Evolutionary conservation across 1,140 invertebrate genomes (phyloP).

Genomic region (Zelostemma sp.): DNA sequence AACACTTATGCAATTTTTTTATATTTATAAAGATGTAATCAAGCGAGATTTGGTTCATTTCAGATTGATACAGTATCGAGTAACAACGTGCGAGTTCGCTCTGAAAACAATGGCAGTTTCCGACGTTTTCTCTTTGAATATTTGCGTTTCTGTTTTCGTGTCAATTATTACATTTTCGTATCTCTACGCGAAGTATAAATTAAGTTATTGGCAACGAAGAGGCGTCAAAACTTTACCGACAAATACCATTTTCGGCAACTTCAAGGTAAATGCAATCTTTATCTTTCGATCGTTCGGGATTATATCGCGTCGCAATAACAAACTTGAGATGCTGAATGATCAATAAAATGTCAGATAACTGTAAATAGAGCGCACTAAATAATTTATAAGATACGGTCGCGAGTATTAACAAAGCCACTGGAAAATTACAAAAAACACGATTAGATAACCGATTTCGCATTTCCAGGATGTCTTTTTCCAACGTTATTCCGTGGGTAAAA

Average conservation of each 20-base stretch:
- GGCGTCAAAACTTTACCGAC: slow-evolving; percentile 39
- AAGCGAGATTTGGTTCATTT: too few species aligned
- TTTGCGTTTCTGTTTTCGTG: neutral
- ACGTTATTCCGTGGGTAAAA: slow-evolving; percentile 36
- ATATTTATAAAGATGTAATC: too few species aligned
- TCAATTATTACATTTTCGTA: slow-evolving; percentile 13
- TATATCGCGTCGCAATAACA: too few species aligned
- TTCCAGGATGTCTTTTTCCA: slow-evolving; percentile 27
- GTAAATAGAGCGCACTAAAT: neutral
- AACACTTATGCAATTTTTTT: too few species aligned
- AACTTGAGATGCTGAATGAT: neutral
- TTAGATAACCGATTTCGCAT: neutral
- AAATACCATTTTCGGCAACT: slow-evolving; percentile 52
- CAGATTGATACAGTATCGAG: too few species aligned
- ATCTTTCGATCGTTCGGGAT: too few species aligned
- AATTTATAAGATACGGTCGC: too few species aligned
- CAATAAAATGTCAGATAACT: neutral
- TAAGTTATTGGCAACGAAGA: slow-evolving; percentile 48
- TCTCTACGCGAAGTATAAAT: slow-evolving; percentile 33
- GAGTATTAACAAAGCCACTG: too few species aligned
- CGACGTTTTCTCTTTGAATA: too few species aligned
- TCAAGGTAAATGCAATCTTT: too few species aligned
- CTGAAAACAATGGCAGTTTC: too few species aligned
- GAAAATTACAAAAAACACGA: neutral
- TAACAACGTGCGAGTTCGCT: too few species aligned